A percentile compares a stretch with the other conserved stretches of the same genome.
Conservation (phyloP, 35 echinoderm and acorn worm genomes). For the Heliocidaris tuberculata region DNA sequence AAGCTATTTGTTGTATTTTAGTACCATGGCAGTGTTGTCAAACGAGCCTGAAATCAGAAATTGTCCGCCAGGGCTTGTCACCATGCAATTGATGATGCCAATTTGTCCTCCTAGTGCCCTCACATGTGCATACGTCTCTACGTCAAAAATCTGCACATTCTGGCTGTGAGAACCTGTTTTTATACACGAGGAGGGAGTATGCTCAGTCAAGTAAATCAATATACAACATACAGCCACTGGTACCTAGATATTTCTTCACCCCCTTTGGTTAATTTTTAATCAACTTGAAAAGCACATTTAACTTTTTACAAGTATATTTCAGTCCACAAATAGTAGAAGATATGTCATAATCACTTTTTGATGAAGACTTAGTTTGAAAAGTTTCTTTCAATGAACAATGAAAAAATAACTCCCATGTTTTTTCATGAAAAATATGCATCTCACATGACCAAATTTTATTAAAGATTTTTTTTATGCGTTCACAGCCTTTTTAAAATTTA, state of each 20-base stretch:
- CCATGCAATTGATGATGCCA: conserved; percentile 74
- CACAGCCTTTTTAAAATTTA: background rate
- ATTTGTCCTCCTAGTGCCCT: conserved; percentile 72
- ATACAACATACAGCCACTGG: background rate
- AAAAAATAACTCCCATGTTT: no score
- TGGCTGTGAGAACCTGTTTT: conserved; percentile 88
- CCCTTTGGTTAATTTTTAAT: background rate
- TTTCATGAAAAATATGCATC: background rate
- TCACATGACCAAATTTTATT: background rate
- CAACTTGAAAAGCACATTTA: background rate
- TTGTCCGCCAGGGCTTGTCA: conserved; percentile 64
- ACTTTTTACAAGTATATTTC: background rate
- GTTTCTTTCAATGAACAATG: background rate
- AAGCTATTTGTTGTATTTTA: background rate
- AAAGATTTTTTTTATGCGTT: background rate
- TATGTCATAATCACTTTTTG: no score
- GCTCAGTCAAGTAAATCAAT: background rate
- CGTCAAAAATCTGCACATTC: conserved; percentile 84
- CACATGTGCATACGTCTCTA: conserved; percentile 67
- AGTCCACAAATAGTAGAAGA: no score
- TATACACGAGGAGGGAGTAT: background rate
- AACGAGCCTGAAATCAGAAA: conserved; percentile 82
- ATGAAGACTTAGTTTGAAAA: background rate
- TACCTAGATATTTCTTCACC: background rate
- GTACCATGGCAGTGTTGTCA: conserved; percentile 87